phyloP scores from a whole-genome alignment of 2,113 vertebrate genomes.

The Tretioscincus oriximinensis region DNA sequence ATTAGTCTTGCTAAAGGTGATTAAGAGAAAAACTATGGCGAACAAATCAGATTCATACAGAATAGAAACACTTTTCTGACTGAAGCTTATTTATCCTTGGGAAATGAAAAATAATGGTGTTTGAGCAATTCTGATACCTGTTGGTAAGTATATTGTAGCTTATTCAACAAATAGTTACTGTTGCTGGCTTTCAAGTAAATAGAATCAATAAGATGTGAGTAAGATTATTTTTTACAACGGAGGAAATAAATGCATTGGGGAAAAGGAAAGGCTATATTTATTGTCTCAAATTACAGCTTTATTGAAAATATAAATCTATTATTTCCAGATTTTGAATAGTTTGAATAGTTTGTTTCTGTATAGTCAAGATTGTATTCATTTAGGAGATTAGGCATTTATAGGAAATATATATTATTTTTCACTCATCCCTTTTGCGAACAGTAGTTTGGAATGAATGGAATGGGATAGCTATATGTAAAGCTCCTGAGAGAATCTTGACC shows the following conservation, averaged over 20 bases:
- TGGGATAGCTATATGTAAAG: too few relatives aligned
- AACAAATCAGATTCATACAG: neutral
- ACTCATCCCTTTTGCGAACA: too few relatives aligned
- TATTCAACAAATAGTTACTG: neutral
- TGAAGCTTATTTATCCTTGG: slow-evolving; percentile 27
- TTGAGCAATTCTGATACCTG: neutral
- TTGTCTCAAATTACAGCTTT: slow-evolving; percentile 5
- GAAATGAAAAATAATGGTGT: slow-evolving; percentile 6
- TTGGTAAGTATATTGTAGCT: neutral
- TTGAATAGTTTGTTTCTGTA: slow-evolving; percentile 16
- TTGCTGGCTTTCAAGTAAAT: neutral
- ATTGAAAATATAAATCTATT: slow-evolving; percentile 5
- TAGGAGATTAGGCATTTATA: neutral
- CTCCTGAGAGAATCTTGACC: too few relatives aligned
- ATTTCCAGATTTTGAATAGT: slow-evolving; percentile 8
- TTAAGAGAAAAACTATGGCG: neutral
- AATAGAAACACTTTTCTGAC: slow-evolving; percentile 25
- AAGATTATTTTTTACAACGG: slow-evolving; percentile 8
- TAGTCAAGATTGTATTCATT: neutral
- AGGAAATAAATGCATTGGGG: slow-evolving; percentile 24
- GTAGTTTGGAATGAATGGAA: too few relatives aligned
- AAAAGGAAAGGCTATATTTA: slow-evolving; percentile 9
- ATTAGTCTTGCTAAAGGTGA: slow-evolving; percentile 29
- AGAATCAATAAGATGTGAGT: slow-evolving; percentile 18
- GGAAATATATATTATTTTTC: too few relatives aligned